Evolutionary conservation across 1,140 invertebrate genomes (phyloP).

Genomic region (Lepeophtheirus salmonis): DNA sequence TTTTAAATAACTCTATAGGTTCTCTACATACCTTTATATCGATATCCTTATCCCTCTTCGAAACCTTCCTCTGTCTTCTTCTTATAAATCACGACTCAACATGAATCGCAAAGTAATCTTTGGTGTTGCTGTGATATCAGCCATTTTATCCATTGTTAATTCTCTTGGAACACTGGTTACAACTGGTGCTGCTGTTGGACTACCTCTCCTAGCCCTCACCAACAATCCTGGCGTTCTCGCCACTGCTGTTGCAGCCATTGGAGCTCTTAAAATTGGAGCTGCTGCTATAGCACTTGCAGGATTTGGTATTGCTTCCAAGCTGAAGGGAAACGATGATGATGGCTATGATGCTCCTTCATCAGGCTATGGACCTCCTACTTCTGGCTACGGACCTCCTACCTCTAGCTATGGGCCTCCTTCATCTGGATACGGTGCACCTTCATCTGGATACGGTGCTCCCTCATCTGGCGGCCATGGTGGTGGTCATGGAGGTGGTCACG

Average conservation of each 20-base stretch:
- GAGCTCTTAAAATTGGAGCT: neutral
- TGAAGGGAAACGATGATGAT: neutral
- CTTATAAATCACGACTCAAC: neutral
- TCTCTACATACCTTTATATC: too few species aligned
- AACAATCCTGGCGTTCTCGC: neutral
- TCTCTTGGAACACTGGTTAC: too few species aligned
- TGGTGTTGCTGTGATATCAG: neutral
- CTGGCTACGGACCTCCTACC: too few species aligned
- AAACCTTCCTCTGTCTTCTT: neutral
- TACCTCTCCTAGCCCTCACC: neutral
- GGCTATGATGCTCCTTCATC: neutral
- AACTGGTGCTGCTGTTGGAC: too few species aligned
- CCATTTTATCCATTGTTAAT: neutral
- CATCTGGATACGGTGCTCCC: too few species aligned
- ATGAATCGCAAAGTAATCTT: neutral
- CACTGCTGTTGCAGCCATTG: constrained; percentile 1
- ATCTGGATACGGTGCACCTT: too few species aligned
- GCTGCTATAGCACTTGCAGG: neutral
- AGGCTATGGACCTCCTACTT: constrained; percentile 4
- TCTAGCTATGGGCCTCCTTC: too few species aligned
- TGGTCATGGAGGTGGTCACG: too few species aligned
- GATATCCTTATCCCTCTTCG: too few species aligned
- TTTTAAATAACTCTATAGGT: too few species aligned
- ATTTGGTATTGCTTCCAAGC: neutral
- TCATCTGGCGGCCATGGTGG: too few species aligned